Conservation (phyloP, 2,113 vertebrate genomes). For the Ariopsis seemanni region DNA sequence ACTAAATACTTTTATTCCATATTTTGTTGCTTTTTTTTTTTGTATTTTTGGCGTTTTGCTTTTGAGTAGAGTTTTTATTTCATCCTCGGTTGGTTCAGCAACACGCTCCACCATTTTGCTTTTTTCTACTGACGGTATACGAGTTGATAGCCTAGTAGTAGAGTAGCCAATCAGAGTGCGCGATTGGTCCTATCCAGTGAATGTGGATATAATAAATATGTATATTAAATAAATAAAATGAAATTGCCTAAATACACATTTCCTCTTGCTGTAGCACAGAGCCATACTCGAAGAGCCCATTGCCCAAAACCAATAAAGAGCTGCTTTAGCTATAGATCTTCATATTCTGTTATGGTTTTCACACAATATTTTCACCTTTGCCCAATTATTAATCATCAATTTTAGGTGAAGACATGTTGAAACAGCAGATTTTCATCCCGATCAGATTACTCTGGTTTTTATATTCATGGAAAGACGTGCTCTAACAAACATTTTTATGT, state of each 20-base stretch:
- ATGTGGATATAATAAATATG: neutral
- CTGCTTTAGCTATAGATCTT: neutral
- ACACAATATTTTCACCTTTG: constrained; percentile 40
- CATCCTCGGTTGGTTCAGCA: no score
- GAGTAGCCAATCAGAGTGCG: no score
- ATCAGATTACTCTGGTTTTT: constrained; percentile 56
- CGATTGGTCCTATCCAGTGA: no score
- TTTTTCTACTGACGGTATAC: no score
- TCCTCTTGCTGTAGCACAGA: neutral
- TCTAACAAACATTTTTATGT: constrained; percentile 59
- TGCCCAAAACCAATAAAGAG: neutral
- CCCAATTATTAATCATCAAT: constrained; percentile 58
- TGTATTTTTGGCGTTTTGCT: no score
- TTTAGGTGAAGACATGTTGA: constrained; percentile 56
- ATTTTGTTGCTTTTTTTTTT: no score
- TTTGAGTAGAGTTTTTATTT: no score
- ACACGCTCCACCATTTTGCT: no score
- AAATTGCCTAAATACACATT: neutral
- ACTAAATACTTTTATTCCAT: no score
- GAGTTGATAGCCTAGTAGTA: no score
- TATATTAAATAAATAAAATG: neutral
- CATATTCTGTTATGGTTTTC: constrained; percentile 41
- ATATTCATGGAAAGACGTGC: constrained; percentile 67
- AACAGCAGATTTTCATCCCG: constrained; percentile 43
- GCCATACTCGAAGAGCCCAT: neutral